These are phyloP conservation scores for Psylliodes chrysocephalus DNA, from an alignment of 2,888 invertebrate genomes.

Conservation along the genomic window DNA sequence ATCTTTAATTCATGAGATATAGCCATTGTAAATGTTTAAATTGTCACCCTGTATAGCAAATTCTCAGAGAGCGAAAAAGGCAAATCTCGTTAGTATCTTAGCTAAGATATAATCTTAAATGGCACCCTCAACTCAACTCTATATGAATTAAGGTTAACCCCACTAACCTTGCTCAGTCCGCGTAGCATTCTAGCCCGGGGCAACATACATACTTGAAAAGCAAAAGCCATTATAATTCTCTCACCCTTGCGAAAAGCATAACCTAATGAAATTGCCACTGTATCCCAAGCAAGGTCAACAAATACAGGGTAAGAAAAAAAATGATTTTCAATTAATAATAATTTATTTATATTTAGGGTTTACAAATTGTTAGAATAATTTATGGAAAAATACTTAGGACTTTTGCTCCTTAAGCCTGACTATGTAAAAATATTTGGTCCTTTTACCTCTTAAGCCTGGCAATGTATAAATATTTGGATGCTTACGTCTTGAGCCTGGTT, in stretches of 20 bases:
- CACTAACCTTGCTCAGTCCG: constrained; percentile 1
- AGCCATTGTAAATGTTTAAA: too few relatives aligned
- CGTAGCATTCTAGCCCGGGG: background rate
- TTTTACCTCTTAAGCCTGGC: too few relatives aligned
- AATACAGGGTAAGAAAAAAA: background rate
- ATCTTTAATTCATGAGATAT: too few relatives aligned
- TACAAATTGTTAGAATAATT: too few relatives aligned
- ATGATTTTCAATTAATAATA: too few relatives aligned
- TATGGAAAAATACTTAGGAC: too few relatives aligned
- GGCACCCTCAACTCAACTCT: background rate
- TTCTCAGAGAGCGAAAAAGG: background rate
- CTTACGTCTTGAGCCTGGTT: too few relatives aligned
- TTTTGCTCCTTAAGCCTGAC: too few relatives aligned
- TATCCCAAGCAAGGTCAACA: background rate
- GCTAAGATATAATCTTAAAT: background rate
- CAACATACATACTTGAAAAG: background rate
- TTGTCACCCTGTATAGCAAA: too few relatives aligned
- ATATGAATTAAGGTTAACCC: background rate
- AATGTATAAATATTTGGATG: too few relatives aligned
- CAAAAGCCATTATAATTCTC: background rate
- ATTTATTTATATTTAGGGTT: too few relatives aligned
- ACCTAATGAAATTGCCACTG: constrained; percentile 14
- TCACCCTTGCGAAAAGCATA: background rate
- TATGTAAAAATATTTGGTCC: too few relatives aligned
- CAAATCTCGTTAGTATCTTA: background rate